Evolutionary conservation across 2,113 vertebrate species (phyloP), one percentile per base, ranked within the genome.

Genomic region (Taurulus bubalis): DNA sequence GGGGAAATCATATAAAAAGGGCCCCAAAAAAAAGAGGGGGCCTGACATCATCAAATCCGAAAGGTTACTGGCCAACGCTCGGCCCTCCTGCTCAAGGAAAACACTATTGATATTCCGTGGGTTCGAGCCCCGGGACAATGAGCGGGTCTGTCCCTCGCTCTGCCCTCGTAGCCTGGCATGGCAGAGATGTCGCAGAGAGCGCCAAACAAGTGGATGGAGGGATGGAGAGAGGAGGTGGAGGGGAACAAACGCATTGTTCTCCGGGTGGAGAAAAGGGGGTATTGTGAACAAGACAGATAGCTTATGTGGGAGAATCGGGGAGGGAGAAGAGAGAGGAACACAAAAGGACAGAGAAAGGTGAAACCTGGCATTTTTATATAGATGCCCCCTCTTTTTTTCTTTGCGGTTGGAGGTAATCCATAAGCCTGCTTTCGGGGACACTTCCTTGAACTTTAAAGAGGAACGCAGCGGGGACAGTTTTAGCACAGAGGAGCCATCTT

Each of bases 181-280:
- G 94, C 91, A 84, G 94, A 91, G 94, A 95, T 94, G 94, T 94
- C 94, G 94, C 94, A 94, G 93, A 89, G 90, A 91, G 92, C 94
- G 90, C 90, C 87, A 89, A 92, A 90, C 87, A 87, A 94, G 88
- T 80, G 91, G 90, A 88, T 72, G 47, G 83, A 87, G 75, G 84
- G 83, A 84, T 80, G 85, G 82, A 82, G 82, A 82, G 80, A 85
- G 82, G 79, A 78, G 82, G 86, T 71, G 67, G 51, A 88, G 67
- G 79, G 80, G 77, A 92, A 94, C 88, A 94, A 94, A 91, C 40
- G 40, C 86, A 90, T 93, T 94, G 92, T 95, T 92, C 71, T 72
- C 67, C 1, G 79, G 80, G 75, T 38, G 64, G 75, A 89, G 66
- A 84, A 90, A 80, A 38, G 36, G 56, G 80, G 63, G 18, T 66